A percentile compares a stretch with the other conserved stretches of the same genome.
phyloP scores from a whole-genome alignment of 92 coral and sea anemone genomes.

The Porites divaricata region DNA sequence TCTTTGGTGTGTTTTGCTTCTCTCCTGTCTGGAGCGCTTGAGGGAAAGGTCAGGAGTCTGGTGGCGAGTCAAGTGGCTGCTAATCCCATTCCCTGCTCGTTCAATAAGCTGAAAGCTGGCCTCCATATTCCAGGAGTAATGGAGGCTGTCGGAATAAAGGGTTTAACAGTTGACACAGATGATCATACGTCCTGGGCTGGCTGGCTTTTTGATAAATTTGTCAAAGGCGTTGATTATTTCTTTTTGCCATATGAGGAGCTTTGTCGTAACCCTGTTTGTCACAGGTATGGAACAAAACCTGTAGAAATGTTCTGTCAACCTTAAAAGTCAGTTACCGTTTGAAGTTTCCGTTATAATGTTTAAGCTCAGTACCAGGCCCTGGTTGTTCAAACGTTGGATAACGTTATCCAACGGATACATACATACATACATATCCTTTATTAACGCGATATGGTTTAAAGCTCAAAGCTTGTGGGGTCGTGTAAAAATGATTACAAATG shows the following conservation, averaged over 20 bases:
- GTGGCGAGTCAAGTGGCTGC: conserved; percentile 64
- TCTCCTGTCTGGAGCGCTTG: conserved; percentile 59
- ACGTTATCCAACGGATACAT: too few species aligned
- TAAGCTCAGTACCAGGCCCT: too few species aligned
- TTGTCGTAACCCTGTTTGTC: conserved; percentile 58
- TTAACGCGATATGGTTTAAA: too few species aligned
- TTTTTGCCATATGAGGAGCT: conserved; percentile 42
- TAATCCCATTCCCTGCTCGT: conserved; percentile 23
- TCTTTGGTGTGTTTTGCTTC: conserved; percentile 41
- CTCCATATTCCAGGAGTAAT: conserved; percentile 46
- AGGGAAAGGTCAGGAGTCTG: conserved; percentile 53
- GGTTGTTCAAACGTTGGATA: too few species aligned
- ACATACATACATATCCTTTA: too few species aligned
- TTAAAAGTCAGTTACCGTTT: too few species aligned
- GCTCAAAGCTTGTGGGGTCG: too few species aligned
- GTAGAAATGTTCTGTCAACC: not conserved
- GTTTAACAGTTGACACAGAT: conserved; percentile 56
- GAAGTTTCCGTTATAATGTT: too few species aligned
- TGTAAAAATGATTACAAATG: too few species aligned
- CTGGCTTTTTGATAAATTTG: conserved; percentile 43
- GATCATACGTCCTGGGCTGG: conserved; percentile 46
- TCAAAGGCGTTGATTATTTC: conserved; percentile 29
- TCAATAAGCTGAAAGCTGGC: conserved; percentile 41
- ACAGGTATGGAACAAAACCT: conserved; percentile 33
- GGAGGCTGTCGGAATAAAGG: conserved; percentile 42